phyloP scores from a whole-genome alignment of 2,113 vertebrate species.

The Gnathochromis pfefferi region DNA sequence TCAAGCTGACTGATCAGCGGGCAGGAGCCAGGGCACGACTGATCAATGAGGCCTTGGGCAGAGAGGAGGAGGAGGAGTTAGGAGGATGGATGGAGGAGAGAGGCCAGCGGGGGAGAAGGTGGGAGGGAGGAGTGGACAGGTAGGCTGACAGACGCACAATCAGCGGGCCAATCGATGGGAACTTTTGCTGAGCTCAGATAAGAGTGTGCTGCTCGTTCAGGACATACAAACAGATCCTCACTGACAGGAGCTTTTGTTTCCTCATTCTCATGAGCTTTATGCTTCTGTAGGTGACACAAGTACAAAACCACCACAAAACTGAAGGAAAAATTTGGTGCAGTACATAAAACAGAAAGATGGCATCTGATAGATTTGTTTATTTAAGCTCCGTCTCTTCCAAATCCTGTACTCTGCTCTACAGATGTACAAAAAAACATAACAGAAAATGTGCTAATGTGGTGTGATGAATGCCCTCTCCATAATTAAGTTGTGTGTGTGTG shows the following conservation, averaged over 20 bases:
- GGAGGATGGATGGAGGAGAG: constrained; percentile 14
- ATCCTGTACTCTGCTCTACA: neutral
- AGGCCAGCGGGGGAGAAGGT: neutral
- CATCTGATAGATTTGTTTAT: constrained; percentile 7
- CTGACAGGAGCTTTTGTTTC: constrained; percentile 56
- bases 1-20: constrained; percentile 55
- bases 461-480: constrained; percentile 13
- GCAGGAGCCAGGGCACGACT: constrained; percentile 27
- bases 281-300: neutral
- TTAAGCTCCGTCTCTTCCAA: neutral
- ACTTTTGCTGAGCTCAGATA: constrained; percentile 63
- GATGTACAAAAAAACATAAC: neutral
- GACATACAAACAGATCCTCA: constrained; percentile 23
- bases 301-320: neutral
- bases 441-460: constrained; percentile 4
- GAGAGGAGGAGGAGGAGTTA: neutral
- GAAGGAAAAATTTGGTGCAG: neutral
- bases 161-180: constrained; percentile 46
- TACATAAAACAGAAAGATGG: neutral
- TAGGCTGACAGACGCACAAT: constrained; percentile 59
- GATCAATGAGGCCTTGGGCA: constrained; percentile 55
- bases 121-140: constrained; percentile 12
- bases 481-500: neutral
- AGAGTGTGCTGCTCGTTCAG: constrained; percentile 44
- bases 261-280: constrained; percentile 15